Evolutionary conservation across 1,140 invertebrate species (phyloP), one percentile per base, ranked within the genome.

Genomic region (Brachystomella parvula): DNA sequence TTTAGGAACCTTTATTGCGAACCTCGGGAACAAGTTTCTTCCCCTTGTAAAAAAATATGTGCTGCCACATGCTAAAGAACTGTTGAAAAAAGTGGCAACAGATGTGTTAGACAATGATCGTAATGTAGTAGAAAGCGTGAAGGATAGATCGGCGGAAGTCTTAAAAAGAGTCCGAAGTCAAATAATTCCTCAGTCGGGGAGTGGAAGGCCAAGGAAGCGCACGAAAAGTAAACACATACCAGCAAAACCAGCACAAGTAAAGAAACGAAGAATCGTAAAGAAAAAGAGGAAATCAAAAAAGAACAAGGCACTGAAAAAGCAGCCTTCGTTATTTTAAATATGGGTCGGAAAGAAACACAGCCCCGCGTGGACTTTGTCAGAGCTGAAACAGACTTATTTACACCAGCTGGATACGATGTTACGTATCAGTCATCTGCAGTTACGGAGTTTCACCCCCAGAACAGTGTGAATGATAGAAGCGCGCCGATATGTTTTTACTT

Each of bases 381-480:
- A 67, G 74, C 76, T 1, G 76, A 81, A 71, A 65, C 80, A 32
- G 78, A 81, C 72, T 71, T 81, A 29, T 81, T 80, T 74, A 65
- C 76, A 31, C 33, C 79, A 56, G 76, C 78, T 39, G 74, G 76
- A 2, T 79, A 76, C 6, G 76, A 80, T 71, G 79, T 77, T 3
- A 76, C 75, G 19, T 76, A 80, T 28, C 76, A 79, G 73, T 63
- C 49, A 33, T 74, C 72, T 6, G 53, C 71, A 44, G 77, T 69
- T 71, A 64, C 78, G 30, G 70, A 78, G 68, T 79, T 78, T 70
- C 78, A 79, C 68, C 77, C 77, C 12, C 74, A 79, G 64, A 77
- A 76, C 15, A 75, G 73, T 0, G 56, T 80, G 6, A 71, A 66
- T 3, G 71, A 76, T 30, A 69, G 77, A 21, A 59, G 47, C 68